These are phyloP conservation scores for Ptychadena robeensis DNA, from an alignment of 2,797 vertebrate genomes.

Conservation along the genomic window DNA sequence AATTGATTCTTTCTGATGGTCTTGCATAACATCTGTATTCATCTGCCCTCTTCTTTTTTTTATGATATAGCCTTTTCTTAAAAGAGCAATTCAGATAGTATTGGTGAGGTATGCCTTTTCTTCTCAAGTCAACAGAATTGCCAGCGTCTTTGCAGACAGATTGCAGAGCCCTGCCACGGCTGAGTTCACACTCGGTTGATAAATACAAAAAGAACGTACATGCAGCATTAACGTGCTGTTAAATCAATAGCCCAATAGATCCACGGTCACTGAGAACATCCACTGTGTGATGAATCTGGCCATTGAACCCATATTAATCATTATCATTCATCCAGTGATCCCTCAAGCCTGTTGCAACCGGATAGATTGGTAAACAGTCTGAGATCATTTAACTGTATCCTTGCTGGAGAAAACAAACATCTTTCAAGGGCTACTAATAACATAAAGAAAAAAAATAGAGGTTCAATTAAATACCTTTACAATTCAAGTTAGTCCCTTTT, in stretches of 20 bases:
- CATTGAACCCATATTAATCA: conserved; percentile 39
- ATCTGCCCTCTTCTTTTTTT: neutral
- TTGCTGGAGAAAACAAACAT: neutral
- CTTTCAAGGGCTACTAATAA: too few species aligned
- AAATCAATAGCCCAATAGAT: conserved; percentile 47
- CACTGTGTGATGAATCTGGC: conserved; percentile 42
- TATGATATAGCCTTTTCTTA: neutral
- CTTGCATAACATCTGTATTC: neutral
- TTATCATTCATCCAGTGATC: conserved; percentile 44
- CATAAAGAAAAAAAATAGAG: neutral
- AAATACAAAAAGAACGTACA: conserved; percentile 44
- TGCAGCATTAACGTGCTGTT: conserved; percentile 36
- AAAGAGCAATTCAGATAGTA: neutral
- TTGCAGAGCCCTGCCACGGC: neutral
- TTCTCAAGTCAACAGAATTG: neutral
- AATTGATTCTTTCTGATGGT: neutral
- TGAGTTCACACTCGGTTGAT: conserved; percentile 36
- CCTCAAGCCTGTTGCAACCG: conserved; percentile 3
- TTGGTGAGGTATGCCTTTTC: neutral
- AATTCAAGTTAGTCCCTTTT: too few species aligned
- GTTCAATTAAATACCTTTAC: too few species aligned
- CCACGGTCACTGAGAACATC: conserved; percentile 21
- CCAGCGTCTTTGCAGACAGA: neutral
- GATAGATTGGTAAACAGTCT: conserved; percentile 15
- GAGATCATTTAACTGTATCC: conserved; percentile 42